Base-by-base conservation (phyloP, 2,797 vertebrate genomes). In the Perodicticus potto region DNA sequence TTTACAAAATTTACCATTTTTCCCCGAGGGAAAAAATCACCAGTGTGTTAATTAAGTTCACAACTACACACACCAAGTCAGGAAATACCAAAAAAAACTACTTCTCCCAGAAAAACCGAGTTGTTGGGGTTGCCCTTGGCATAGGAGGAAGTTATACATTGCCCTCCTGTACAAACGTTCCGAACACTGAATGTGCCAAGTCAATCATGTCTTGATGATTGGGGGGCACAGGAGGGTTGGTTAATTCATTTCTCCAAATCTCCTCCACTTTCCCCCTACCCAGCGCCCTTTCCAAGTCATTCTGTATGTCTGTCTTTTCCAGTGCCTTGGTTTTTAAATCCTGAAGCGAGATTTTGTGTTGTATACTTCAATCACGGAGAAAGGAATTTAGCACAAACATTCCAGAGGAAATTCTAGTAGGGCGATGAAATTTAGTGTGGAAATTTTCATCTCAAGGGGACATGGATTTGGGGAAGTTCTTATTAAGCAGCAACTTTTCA, bases 351-450 rank as follows among this genome's bases (percentile, higher is more conserved):
- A 86, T 93, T 94, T 90, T 95, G 69, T 84, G 61, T 91, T 97
- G 89, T 97, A 86, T 83, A 59, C 69, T 96, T 96, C 95, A 94
- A 76, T 96, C 73, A 80, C 32, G 53, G 95, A 84, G 81, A 95
- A 83, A 97, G 91, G 95, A 96, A 97, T 97, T 96, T 97, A 96
- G 82, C 94, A 96, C 94, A 94, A 97, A 93, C 93, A 96, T 98
- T 98, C 97, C 96, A 93, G 92, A 96, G 94, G 96, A 97, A 97
- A 98, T 95, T 97, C 97, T 94, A 98, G 97, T 11, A 96, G 95
- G 89, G 94, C 12, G 93, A 97, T 94, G 97, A 97, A 97, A 98
- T 87, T 94, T 73, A 72, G 77, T 96, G 93, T 95, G 96, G 95
- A 96, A 97, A 97, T 95, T 95, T 97, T 83, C 96, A 96, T 97